These are phyloP conservation scores for Microplitis demolitor DNA, from an alignment of 1,140 invertebrate species.

Conservation along the genomic window DNA sequence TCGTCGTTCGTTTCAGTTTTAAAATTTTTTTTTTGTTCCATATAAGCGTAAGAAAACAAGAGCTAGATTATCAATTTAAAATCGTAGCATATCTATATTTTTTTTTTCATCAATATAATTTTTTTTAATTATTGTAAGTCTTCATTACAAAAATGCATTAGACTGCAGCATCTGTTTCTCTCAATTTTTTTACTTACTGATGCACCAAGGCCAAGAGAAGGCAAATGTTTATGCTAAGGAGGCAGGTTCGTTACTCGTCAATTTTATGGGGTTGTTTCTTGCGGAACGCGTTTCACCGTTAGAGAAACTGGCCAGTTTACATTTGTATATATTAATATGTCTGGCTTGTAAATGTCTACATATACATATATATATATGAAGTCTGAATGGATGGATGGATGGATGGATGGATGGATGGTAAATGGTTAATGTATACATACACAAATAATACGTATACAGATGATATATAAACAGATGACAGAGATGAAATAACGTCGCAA, in stretches of 20 bases:
- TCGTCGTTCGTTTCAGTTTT: too few relatives aligned
- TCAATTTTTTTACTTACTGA: neutral
- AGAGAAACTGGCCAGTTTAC: conserved; percentile 20
- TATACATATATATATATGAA: neutral
- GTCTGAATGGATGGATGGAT: neutral
- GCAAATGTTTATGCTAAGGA: conserved; percentile 26
- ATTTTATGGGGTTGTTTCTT: conserved; percentile 27
- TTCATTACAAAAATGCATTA: neutral
- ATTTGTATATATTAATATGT: neutral
- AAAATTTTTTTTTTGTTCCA: too few relatives aligned
- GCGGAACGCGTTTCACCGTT: conserved; percentile 28
- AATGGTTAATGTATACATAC: too few relatives aligned
- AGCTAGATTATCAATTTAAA: too few relatives aligned
- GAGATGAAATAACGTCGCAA: conserved; percentile 12
- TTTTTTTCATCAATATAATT: too few relatives aligned
- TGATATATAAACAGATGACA: conserved; percentile 3
- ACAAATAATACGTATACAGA: too few relatives aligned
- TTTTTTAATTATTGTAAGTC: neutral
- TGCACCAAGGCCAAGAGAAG: neutral
- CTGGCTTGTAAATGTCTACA: neutral
- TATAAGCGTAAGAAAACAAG: too few relatives aligned
- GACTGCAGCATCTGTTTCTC: neutral
- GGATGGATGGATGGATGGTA: too few relatives aligned
- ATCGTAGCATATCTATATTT: neutral
- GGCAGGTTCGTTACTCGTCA: conserved; percentile 29